A percentile compares a stretch with the other conserved stretches of the same genome.
Evolutionary conservation across 2,113 vertebrate genomes (phyloP).

Genomic region (Pseudois nayaur): DNA sequence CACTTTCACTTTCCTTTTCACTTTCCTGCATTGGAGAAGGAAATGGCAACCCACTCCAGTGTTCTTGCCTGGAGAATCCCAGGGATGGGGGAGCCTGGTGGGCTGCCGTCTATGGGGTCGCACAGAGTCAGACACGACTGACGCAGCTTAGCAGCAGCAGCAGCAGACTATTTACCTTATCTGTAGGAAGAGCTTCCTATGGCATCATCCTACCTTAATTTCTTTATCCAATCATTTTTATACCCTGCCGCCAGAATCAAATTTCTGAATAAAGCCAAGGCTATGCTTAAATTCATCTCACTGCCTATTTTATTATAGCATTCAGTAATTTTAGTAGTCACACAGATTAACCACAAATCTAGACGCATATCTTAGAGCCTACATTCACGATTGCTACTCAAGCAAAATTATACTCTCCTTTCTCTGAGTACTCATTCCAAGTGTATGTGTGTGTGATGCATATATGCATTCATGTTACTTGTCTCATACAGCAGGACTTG

Average conservation of each 20-base stretch:
- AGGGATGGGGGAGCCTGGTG: accelerated
- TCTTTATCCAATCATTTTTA: not conserved
- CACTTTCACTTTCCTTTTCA: too few species aligned
- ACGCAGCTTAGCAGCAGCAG: accelerated
- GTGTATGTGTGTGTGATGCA: not conserved
- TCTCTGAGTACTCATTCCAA: not conserved
- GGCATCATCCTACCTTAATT: not conserved
- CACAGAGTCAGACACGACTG: too few species aligned
- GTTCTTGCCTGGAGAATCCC: too few species aligned
- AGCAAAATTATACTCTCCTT: not conserved
- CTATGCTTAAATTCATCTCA: not conserved
- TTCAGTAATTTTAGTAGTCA: not conserved
- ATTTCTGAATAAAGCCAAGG: not conserved
- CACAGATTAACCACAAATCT: not conserved
- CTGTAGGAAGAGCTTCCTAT: not conserved
- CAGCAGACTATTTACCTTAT: not conserved
- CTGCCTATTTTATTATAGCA: not conserved
- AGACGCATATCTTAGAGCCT: not conserved
- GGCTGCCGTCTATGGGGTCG: too few species aligned
- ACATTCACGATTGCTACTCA: not conserved
- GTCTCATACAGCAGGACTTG: not conserved
- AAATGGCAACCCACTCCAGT: too few species aligned
- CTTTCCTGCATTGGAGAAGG: too few species aligned
- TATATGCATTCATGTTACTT: not conserved
- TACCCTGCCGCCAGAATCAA: not conserved